Evolutionary conservation across 1,140 invertebrate genomes (phyloP), one percentile per base, ranked within the genome.

Genomic region (Ooceraea biroi): DNA sequence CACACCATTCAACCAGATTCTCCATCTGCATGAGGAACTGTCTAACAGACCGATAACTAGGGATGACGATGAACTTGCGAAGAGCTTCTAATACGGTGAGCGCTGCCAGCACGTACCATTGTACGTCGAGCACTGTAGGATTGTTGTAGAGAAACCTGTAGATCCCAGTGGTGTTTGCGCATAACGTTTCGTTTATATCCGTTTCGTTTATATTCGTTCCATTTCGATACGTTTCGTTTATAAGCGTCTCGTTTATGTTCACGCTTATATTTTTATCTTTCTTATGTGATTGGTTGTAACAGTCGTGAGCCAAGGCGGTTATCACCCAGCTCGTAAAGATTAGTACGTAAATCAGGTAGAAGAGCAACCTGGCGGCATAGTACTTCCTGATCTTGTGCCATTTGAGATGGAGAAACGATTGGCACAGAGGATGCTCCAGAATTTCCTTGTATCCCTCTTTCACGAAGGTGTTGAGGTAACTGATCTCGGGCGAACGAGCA

Each of bases 361-460:
- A 96, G 58, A 98, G 95, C 74, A 98, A 93, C 77, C 97, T 95
- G 0, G 96, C 97, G 7, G 97, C 96, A 89, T 98, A 98, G 90
- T 97, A 98, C 92, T 97, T 97, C n/a, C 97, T 95, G 84, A 98
- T 98, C 92, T 98, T 98, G 86, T 97, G 96, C 97, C 97, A 98
- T 92, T 98, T 98, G 17, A 98, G 95, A 89, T 98, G 96, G 0
- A 98, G 92, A 92, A 98, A 98, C 0, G 97, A 97, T 4, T 97
- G 97, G 89, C 97, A 98, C 0, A 98, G 91, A 0, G 97, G 97
- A 95, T 98, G 97, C 69, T 97, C 95, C 0, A 98, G 91, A 17
- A 98, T 96, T 90, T 97, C 97, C 86, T 97, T 97, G 89, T 98
- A 97, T 0, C 97, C 97, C 92, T 97, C 97, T 71, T 97, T 97